These are phyloP conservation scores for Anthoptus insignis DNA, from an alignment of 2,888 invertebrate species.

Conservation along the genomic window DNA sequence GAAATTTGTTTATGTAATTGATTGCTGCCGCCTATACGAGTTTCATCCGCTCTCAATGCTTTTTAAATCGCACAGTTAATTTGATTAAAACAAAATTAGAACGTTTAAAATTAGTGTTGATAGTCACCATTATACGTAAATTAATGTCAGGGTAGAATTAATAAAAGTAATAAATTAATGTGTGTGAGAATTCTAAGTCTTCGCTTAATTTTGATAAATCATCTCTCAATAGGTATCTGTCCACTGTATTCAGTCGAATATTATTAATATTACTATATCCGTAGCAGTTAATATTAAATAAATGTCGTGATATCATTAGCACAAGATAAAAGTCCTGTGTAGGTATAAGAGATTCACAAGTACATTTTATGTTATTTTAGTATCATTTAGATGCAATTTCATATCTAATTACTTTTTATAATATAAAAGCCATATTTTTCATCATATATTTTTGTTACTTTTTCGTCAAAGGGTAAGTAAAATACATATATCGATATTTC, in stretches of 20 bases:
- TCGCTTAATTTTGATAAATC: slow-evolving; percentile 79
- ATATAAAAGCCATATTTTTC: not conserved
- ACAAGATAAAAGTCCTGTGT: slow-evolving; percentile 61
- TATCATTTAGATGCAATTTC: slow-evolving; percentile 4
- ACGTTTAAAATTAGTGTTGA: slow-evolving; percentile 77
- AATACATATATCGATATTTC: too few species aligned
- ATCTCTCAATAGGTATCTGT: slow-evolving; percentile 75
- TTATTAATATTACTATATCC: slow-evolving; percentile 44
- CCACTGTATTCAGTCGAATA: slow-evolving; percentile 68
- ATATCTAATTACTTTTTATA: not conserved
- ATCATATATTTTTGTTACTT: not conserved
- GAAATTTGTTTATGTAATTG: slow-evolving; percentile 30
- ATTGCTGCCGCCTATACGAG: slow-evolving; percentile 36
- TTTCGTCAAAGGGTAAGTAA: too few species aligned
- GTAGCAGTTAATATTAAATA: slow-evolving; percentile 55
- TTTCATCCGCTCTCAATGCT: slow-evolving; percentile 36
- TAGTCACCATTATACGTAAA: slow-evolving; percentile 95
- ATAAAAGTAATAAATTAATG: slow-evolving; percentile 68
- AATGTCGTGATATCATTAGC: slow-evolving; percentile 77
- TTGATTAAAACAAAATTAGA: slow-evolving; percentile 75
- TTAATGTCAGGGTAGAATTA: slow-evolving; percentile 93
- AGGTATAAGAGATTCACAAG: slow-evolving; percentile 56
- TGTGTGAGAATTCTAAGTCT: slow-evolving; percentile 71
- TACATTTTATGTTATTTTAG: slow-evolving; percentile 16
- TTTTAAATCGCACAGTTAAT: slow-evolving; percentile 57